phyloP scores from a whole-genome alignment of 2,888 invertebrate species.

The Drosophila monieri region DNA sequence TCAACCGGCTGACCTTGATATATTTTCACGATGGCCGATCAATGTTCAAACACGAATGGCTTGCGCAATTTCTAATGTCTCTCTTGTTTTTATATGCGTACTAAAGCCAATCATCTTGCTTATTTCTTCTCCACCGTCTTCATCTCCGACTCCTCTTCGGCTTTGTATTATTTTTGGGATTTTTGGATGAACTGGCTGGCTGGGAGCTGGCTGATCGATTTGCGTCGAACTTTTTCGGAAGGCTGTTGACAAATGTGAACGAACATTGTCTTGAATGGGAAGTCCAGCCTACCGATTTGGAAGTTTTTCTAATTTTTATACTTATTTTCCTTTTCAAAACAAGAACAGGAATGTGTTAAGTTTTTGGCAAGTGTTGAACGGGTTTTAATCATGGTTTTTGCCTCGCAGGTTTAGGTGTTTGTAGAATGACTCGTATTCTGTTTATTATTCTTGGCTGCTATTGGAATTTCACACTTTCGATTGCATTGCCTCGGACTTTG shows the following conservation, averaged over 20 bases:
- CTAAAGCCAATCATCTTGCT: conserved; percentile 63
- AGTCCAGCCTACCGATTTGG: conserved; percentile 49
- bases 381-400: conserved; percentile 35
- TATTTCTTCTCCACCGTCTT: conserved; percentile 21
- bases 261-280: conserved; percentile 46
- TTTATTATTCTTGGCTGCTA: conserved; percentile 51
- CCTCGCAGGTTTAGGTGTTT: conserved; percentile 2
- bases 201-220: conserved; percentile 51
- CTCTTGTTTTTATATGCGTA: conserved; percentile 66
- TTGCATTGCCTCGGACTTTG: conserved; percentile 46
- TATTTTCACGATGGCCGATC: conserved; percentile 68
- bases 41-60: conserved; percentile 52
- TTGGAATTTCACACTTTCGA: conserved; percentile 49
- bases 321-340: background rate
- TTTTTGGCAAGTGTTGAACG: conserved; percentile 43
- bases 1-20: conserved; percentile 74
- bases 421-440: conserved; percentile 24
- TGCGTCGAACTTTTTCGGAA: conserved; percentile 52
- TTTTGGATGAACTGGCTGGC: conserved; percentile 4
- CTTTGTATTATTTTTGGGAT: conserved; percentile 8
- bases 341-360: background rate
- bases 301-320: conserved; percentile 36
- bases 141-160: background rate
- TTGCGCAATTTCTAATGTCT: conserved; percentile 74
- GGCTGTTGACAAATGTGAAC: conserved; percentile 52